A percentile compares a stretch with the other conserved stretches of the same genome.
Conservation (phyloP, 2,113 vertebrate genomes). For the Nannospalax galili region DNA sequence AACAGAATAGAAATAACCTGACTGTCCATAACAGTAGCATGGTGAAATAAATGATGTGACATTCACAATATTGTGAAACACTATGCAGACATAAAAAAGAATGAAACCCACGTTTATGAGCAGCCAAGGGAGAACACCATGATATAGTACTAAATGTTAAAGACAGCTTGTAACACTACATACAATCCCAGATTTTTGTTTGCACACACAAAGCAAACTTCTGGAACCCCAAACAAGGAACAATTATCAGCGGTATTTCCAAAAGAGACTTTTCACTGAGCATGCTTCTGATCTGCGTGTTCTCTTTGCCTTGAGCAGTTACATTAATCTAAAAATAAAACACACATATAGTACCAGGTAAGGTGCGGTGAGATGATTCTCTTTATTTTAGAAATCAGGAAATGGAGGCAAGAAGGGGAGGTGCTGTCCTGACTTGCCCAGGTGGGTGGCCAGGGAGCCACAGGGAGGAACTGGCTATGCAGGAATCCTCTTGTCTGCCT, state of each 20-base stretch:
- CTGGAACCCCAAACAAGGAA: slow-evolving; percentile 24
- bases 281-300: slow-evolving; percentile 57
- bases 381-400: slow-evolving; percentile 48
- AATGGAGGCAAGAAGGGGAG: not conserved
- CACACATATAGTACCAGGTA: not conserved
- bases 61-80: not conserved
- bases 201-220: not conserved
- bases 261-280: not conserved
- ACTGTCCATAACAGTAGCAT: not conserved
- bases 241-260: not conserved
- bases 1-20: not conserved
- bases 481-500: slow-evolving; percentile 41
- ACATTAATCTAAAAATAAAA: slow-evolving; percentile 77
- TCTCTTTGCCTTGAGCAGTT: slow-evolving; percentile 64
- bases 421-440: slow-evolving; percentile 48
- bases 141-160: not conserved
- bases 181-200: not conserved
- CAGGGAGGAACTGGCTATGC: not conserved
- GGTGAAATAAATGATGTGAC: too few relatives aligned
- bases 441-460: slow-evolving; percentile 56
- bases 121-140: rapidly evolving
- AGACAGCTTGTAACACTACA: not conserved
- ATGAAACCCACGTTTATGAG: not conserved
- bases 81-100: not conserved
- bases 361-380: slow-evolving; percentile 9